Evolutionary conservation across 2,797 vertebrate species (phyloP), one percentile per base, ranked within the genome.

Genomic region (Pipistrellus nathusii): DNA sequence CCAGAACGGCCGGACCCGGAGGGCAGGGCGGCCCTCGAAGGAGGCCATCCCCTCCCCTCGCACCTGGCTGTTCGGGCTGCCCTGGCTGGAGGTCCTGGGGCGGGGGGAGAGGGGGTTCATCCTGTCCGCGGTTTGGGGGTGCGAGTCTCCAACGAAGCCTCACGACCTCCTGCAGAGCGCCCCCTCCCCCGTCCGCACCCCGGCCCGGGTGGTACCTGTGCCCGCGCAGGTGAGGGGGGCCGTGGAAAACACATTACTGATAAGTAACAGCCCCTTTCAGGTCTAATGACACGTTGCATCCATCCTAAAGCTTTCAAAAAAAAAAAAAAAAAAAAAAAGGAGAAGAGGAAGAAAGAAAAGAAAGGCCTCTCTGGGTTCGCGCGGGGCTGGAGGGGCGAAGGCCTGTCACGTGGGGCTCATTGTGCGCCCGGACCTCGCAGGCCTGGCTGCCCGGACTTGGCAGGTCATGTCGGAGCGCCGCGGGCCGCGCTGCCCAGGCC

Each of bases 181-280:
- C 53, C 88, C 78, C 57, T 27, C 23, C 57, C 53, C 53, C 2
- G 18, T 66, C n/a, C 73, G 75, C 68, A 69, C 75, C 75, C 81
- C 95, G 88, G 91, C 83, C 93, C 92, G 88, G 88, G 96, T 95
- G 85, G 96, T 97, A 93, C 97, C 95, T 97, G 97, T 93, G 75
- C 62, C 87, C 0, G 0, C 13, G n/a, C 1, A 93, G 97, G 90
- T 96, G 97, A 96, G 83, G 94, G 90, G 90, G 90, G 88, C 93
- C 95, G 71, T 91, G 94, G 90, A 96, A 97, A 98, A 97, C 95
- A 97, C 92, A 9, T 94, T 4, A 14, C 95, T 97, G 95, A 87
- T 97, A 98, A 98, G 96, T 96, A 98, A 98, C 97, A 97, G 97
- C 96, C 96, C 95, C 96, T 98, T 98, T 98, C 98, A 98, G 76